Percentiles rank a stretch among this genome's conserved stretches.
phyloP scores from a whole-genome alignment of 2,113 vertebrate genomes.

The Pedetes capensis region DNA sequence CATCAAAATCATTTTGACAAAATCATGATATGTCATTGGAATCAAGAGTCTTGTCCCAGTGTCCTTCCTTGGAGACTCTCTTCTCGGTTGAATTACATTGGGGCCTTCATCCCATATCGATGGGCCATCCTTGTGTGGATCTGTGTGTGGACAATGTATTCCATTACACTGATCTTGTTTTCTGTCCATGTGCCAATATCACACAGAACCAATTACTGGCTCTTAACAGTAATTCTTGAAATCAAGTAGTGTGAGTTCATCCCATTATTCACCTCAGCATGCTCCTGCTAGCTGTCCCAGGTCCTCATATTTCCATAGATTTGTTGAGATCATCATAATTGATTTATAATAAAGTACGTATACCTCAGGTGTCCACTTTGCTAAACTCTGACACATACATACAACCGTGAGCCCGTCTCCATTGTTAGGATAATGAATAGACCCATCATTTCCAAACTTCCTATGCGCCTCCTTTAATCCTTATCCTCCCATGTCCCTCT shows the following conservation, averaged over 20 bases:
- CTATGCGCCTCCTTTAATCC: no score
- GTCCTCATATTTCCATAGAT: not conserved
- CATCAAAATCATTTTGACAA: no score
- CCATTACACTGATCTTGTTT: not conserved
- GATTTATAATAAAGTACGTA: not conserved
- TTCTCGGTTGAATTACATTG: not conserved
- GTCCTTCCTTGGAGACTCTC: not conserved
- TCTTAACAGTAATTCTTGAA: not conserved
- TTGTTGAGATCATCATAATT: not conserved
- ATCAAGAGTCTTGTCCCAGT: not conserved
- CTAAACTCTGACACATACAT: rapidly evolving
- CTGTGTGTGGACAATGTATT: not conserved
- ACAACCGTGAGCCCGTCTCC: not conserved
- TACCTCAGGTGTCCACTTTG: no score
- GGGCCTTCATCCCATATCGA: not conserved
- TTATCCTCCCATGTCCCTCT: no score
- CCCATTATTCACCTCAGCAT: not conserved
- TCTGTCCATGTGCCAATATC: not conserved
- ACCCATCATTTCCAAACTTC: no score
- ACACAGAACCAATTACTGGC: not conserved
- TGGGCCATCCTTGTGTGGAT: not conserved
- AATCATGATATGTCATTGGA: not conserved
- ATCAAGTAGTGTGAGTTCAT: not conserved
- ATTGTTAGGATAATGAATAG: not conserved
- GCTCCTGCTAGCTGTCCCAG: not conserved